A percentile compares a stretch with the other conserved stretches of the same genome.
phyloP scores from a whole-genome alignment of 2,113 vertebrate genomes.

The Phalacrocorax pelagicus region DNA sequence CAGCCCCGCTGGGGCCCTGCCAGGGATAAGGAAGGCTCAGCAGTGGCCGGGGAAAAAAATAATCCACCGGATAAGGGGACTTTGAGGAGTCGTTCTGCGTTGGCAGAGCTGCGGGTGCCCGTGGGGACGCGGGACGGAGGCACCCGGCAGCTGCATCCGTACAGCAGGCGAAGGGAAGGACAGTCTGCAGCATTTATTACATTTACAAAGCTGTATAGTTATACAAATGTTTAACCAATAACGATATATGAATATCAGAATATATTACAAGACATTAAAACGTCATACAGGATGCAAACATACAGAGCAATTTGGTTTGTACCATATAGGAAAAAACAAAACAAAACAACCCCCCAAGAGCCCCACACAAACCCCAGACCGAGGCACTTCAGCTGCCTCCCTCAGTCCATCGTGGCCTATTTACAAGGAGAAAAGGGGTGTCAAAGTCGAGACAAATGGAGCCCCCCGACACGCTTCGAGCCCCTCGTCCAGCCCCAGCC shows the following conservation, averaged over 20 bases:
- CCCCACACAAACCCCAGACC: background rate
- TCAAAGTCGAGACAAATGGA: background rate
- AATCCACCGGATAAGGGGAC: background rate
- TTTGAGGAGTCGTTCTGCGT: background rate
- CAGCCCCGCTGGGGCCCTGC: background rate
- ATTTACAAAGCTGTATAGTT: constrained; percentile 66
- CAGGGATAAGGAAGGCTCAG: background rate
- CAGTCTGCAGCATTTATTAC: constrained; percentile 73
- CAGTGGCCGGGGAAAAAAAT: background rate
- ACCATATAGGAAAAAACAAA: background rate
- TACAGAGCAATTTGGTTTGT: constrained; percentile 24
- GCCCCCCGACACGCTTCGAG: background rate
- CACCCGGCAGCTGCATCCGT: background rate
- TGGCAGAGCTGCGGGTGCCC: background rate
- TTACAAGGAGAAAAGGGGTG: constrained; percentile 35
- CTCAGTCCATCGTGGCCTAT: background rate
- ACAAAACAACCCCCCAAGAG: background rate
- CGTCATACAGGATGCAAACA: constrained; percentile 52
- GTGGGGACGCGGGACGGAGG: rapidly evolving
- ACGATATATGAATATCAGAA: constrained; percentile 16
- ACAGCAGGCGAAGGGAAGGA: constrained; percentile 1
- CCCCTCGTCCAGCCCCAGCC: background rate
- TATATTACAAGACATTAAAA: constrained; percentile 63
- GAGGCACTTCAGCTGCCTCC: background rate
- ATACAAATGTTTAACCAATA: constrained; percentile 54